A percentile compares a stretch with the other conserved stretches of the same genome.
Evolutionary conservation across 2,113 vertebrate genomes (phyloP).

Genomic region (Cottus gobio): DNA sequence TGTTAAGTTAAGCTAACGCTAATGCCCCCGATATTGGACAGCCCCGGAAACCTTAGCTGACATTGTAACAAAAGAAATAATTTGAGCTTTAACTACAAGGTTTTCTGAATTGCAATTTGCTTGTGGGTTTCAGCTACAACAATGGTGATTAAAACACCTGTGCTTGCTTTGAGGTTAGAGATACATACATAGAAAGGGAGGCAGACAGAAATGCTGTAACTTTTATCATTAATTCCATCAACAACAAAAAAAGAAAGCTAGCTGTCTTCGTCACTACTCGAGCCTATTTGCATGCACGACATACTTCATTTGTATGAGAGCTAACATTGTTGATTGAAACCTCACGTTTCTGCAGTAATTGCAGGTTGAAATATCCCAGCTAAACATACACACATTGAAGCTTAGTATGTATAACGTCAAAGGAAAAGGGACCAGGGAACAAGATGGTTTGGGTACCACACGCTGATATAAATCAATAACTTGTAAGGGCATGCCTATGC

Average conservation of each 20-base stretch:
- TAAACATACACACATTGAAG: background rate
- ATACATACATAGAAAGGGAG: background rate
- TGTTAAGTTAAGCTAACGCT: constrained; percentile 22
- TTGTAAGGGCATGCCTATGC: constrained; percentile 41
- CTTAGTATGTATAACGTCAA: constrained; percentile 1
- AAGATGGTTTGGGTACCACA: constrained; percentile 28
- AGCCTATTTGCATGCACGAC: background rate
- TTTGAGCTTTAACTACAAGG: constrained; percentile 21
- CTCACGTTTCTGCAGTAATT: background rate
- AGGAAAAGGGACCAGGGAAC: background rate
- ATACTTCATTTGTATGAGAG: background rate
- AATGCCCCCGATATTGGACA: constrained; percentile 34
- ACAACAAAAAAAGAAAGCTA: background rate
- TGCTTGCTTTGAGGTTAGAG: background rate
- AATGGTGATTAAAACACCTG: background rate
- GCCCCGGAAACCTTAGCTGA: constrained; percentile 50
- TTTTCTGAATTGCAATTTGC: background rate
- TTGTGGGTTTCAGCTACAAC: background rate
- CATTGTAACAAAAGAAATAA: constrained; percentile 61
- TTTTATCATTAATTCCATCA: constrained; percentile 18
- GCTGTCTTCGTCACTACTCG: constrained; percentile 1
- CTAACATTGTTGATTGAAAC: background rate
- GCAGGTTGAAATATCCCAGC: background rate
- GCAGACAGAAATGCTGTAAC: constrained; percentile 2
- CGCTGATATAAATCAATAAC: constrained; percentile 46